Percentiles rank a stretch among this genome's conserved stretches.
These are phyloP conservation scores for Cyprinella venusta DNA, from an alignment of 2,797 vertebrate species.

Conservation along the genomic window DNA sequence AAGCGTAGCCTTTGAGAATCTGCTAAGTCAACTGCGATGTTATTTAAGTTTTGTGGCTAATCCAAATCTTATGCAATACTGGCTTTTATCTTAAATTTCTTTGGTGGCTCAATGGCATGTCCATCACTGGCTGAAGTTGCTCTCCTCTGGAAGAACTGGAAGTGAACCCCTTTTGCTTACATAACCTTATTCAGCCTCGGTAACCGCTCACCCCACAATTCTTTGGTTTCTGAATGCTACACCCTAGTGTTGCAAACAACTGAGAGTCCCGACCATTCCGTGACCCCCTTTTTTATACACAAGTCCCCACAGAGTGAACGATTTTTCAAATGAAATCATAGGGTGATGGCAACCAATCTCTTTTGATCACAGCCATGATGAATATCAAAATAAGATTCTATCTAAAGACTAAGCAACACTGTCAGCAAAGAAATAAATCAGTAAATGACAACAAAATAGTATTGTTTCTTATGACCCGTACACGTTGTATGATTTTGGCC, in stretches of 20 bases:
- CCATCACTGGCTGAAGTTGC: conserved; percentile 49
- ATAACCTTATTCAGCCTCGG: conserved; percentile 13
- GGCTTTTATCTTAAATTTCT: conserved; percentile 52
- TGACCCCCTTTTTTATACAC: conserved; percentile 10
- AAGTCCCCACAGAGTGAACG: conserved; percentile 27
- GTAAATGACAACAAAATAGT: neutral
- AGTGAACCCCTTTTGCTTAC: conserved; percentile 31
- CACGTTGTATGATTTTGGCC: too few species aligned
- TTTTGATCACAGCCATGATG: conserved; percentile 20
- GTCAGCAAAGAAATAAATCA: conserved; percentile 18
- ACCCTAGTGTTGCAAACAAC: conserved; percentile 23
- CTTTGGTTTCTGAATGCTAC: conserved; percentile 15
- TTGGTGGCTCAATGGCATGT: conserved; percentile 13
- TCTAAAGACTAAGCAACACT: conserved; percentile 4
- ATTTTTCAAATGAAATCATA: conserved; percentile 7
- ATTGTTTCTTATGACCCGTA: neutral
- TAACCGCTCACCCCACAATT: conserved; percentile 26
- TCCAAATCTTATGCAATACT: conserved; percentile 68
- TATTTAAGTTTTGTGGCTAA: conserved; percentile 73
- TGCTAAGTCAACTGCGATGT: conserved; percentile 72
- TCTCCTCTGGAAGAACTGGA: conserved; percentile 63
- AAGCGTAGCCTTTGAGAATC: conserved; percentile 67
- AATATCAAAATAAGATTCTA: conserved; percentile 23
- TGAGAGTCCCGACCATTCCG: neutral
- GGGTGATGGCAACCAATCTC: conserved; percentile 22